Evolutionary conservation across 2,888 invertebrate genomes (phyloP), one percentile per base, ranked within the genome.

Genomic region (Augiades crinisus): DNA sequence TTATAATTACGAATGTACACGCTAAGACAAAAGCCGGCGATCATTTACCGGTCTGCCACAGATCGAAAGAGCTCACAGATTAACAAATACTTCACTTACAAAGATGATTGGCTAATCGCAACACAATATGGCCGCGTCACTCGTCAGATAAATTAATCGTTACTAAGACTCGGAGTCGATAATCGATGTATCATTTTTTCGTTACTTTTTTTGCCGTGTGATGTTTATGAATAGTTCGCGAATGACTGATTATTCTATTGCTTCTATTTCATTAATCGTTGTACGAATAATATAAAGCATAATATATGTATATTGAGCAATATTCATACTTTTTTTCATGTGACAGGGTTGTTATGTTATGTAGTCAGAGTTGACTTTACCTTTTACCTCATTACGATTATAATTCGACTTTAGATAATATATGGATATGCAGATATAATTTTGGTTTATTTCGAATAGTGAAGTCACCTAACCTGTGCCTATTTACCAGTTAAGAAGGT

Each of bases 1-100:
- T 30, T 52, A 33, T 52, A 54, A 56, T 56, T 58, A 53, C 43
- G 47, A 41, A 34, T 36, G 46, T 19, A 33, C 53, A 52, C 44
- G 51, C 40, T 8, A 33, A 51, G 50, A 55, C 52, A 45, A 56
- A 49, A 47, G 47, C 45, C 21, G 47, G 10, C 31, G 44, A 33
- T 13, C 31, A 10, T 10, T 43, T 43, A 33, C 17, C 10, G 8
- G 7, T 24, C 22, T 24, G 21, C 30, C 16, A 47, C 19, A 47
- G 12, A 49, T 34, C 24, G 34, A 27, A 41, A 24, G 14, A 22
- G 4, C 31, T 31, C 10, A 27, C 34, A 34, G 41, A 49, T 49
- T 47, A 49, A 47, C 10, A 40, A 36, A 14, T 43, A 50, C 13
- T 27, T 17, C 13, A 12, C 13, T 47, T 17, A 6, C 10, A 30